Percentiles rank a stretch among this genome's conserved stretches.
These are phyloP conservation scores for Toxostoma redivivum DNA, from an alignment of 2,113 vertebrate species.

Conservation along the genomic window DNA sequence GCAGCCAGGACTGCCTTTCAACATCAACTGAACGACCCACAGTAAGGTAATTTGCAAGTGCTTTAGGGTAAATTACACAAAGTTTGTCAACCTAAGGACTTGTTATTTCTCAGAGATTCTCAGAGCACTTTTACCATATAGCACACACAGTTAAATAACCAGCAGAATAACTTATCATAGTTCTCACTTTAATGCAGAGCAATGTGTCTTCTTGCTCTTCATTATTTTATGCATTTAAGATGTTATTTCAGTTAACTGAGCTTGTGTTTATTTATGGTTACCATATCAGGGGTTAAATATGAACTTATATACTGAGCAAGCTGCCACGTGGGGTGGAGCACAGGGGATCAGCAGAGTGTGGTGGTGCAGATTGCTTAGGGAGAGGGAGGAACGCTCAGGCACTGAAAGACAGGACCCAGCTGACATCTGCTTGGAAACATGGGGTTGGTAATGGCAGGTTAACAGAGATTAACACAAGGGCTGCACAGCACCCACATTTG, in stretches of 20 bases:
- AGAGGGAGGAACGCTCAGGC: neutral
- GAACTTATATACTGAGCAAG: neutral
- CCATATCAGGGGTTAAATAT: neutral
- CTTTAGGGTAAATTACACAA: neutral
- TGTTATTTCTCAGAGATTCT: neutral
- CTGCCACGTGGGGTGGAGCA: neutral
- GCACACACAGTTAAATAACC: neutral
- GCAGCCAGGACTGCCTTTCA: neutral
- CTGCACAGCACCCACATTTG: neutral
- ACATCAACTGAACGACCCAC: neutral
- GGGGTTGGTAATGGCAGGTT: neutral
- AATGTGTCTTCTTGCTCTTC: neutral
- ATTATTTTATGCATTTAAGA: neutral
- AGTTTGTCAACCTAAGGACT: neutral
- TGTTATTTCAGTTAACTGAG: neutral
- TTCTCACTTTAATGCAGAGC: neutral
- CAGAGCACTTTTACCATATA: neutral
- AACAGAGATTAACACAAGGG: neutral
- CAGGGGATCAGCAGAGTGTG: neutral
- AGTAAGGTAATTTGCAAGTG: neutral
- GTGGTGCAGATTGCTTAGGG: neutral
- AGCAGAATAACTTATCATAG: neutral
- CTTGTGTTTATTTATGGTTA: neutral
- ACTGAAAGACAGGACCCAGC: neutral
- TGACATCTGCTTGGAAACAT: neutral